Base-by-base conservation (phyloP, 2,888 invertebrate species). In the Nysson spinosus region DNA sequence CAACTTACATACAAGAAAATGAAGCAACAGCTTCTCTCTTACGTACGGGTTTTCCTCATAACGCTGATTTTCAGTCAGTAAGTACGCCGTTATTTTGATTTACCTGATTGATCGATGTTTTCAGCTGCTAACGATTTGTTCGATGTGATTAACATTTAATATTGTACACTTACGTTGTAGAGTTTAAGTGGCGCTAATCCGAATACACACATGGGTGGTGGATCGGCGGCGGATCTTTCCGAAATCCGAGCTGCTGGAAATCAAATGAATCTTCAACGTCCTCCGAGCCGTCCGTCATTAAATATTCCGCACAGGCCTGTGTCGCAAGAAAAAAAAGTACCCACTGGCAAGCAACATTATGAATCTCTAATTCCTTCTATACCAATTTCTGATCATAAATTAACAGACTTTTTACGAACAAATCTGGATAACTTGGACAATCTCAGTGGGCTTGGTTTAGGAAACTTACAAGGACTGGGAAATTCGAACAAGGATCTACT, bases 351-450 rank as follows among this genome's bases (percentile, higher is more conserved):
- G 66, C 84, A 85, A 57, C 79, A 86, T 69, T 81, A 83, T 88
- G 81, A 90, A 88, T 82, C 83, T 46, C 61, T 81, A 34, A 76
- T 84, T 67, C 74, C 84, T 19, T 80, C 77, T 55, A 78, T 83
- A 55, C 80, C 83, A 14, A 79, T 85, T 24, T 77, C 80, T 77
- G 93, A 93, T 81, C 92, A 92, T 74, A 93, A 93, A 83, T 88
- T 93, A 22, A 91, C 92, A 11, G 93, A 94, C 83, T 93, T 93
- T 83, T 87, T 82, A 81, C 91, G 93, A 79, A 91, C 92, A 5
- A 93, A 93, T 87, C 85, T 93, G 66, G 93, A 94, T 79, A 93
- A 90, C 81, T 86, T 93, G 61, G 93, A 93, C 84, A 92, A 92
- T 0, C 85, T 91, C 2, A 89, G 89, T 2, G 84, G 82, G 26